phyloP scores from a whole-genome alignment of 2,113 vertebrate species.

The Lycaon pictus region DNA sequence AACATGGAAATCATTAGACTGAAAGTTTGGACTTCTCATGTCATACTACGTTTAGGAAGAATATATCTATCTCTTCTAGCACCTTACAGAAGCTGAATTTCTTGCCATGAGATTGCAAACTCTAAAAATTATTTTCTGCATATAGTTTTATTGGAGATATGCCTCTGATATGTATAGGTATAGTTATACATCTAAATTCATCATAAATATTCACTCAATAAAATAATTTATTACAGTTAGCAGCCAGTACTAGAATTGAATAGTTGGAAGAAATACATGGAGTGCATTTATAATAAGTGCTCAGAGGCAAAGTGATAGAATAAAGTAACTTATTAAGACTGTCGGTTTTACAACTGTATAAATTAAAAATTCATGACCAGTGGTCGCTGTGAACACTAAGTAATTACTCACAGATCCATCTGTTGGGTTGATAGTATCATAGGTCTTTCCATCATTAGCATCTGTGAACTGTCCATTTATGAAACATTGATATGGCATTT shows the following conservation, averaged over 20 bases:
- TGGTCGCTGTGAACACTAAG: not conserved
- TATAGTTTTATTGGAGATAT: not conserved
- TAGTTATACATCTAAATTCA: not conserved
- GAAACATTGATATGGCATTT: slow-evolving; percentile 92
- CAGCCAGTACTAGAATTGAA: not conserved
- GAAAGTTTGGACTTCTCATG: not conserved
- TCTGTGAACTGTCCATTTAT: slow-evolving; percentile 90
- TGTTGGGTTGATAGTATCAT: slow-evolving; percentile 89
- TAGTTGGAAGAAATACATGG: not conserved
- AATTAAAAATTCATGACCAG: not conserved
- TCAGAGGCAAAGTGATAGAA: not conserved
- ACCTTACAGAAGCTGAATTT: not conserved
- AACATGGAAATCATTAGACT: not conserved
- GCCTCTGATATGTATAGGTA: not conserved
- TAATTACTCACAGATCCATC: slow-evolving; percentile 90
- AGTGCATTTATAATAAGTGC: not conserved
- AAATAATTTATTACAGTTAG: not conserved
- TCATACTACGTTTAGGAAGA: not conserved
- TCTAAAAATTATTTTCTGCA: not conserved
- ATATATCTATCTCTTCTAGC: not conserved
- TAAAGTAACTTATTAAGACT: not conserved
- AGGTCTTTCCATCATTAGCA: slow-evolving; percentile 89
- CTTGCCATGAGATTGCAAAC: not conserved
- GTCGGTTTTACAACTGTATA: not conserved
- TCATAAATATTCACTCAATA: not conserved